Percentiles rank a stretch among this genome's conserved stretches.
These are phyloP conservation scores for Scatophagus argus DNA, from an alignment of 2,113 vertebrate genomes.

Conservation along the genomic window DNA sequence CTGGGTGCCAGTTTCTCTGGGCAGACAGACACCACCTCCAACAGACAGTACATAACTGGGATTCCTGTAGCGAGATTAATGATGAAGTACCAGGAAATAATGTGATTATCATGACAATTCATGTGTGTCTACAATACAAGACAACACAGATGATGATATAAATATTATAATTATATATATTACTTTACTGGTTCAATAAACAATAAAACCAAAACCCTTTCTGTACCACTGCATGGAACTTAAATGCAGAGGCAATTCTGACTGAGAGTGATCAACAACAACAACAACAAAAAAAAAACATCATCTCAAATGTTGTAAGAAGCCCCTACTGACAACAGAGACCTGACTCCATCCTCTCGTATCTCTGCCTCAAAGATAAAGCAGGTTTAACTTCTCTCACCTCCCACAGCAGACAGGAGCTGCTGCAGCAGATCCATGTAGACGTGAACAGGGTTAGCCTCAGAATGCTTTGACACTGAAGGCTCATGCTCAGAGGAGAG, in stretches of 20 bases:
- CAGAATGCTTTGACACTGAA: slow-evolving; percentile 85
- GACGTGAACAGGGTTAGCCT: slow-evolving; percentile 90
- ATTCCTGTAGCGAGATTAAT: slow-evolving; percentile 84
- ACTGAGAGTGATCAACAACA: background rate
- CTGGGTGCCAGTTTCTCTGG: slow-evolving; percentile 92
- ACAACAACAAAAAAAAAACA: no score
- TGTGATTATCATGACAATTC: background rate
- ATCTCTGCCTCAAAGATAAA: background rate
- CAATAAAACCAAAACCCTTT: background rate
- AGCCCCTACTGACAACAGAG: background rate
- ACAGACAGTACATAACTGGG: slow-evolving; percentile 96
- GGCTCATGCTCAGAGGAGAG: slow-evolving; percentile 85
- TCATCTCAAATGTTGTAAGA: background rate
- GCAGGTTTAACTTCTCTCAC: slow-evolving; percentile 74
- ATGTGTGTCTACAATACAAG: background rate
- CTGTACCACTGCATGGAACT: background rate
- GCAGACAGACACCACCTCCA: slow-evolving; percentile 95
- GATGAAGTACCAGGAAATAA: background rate
- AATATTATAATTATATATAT: background rate
- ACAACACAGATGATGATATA: background rate
- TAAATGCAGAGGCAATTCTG: background rate
- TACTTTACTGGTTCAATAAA: background rate
- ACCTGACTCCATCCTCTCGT: background rate
- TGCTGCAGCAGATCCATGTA: slow-evolving; percentile 96
- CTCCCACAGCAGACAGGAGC: slow-evolving; percentile 92